These are phyloP conservation scores for Semnopithecus entellus DNA, from an alignment of 2,113 vertebrate species.

Conservation along the genomic window DNA sequence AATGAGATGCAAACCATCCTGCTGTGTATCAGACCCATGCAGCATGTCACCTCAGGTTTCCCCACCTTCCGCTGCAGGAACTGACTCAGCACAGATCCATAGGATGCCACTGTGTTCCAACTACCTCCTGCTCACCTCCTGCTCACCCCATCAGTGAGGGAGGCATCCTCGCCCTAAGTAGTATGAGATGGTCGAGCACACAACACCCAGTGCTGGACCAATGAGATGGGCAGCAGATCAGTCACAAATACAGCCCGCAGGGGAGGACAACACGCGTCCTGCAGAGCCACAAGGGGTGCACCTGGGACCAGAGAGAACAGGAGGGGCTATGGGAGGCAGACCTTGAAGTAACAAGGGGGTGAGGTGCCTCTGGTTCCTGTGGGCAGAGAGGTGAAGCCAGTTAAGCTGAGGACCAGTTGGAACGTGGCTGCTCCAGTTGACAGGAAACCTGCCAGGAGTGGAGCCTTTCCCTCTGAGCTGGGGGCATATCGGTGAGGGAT, in stretches of 20 bases:
- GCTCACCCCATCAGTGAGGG: background rate
- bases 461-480: too few relatives aligned
- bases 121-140: background rate
- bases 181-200: background rate
- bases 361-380: background rate
- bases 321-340: background rate
- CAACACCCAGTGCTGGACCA: rapidly evolving
- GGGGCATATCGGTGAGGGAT: too few relatives aligned
- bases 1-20: too few relatives aligned
- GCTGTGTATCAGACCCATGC: background rate
- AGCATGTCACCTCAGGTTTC: rapidly evolving
- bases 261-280: rapidly evolving
- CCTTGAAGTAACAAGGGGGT: background rate
- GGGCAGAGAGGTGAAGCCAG: background rate
- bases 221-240: background rate
- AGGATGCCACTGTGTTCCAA: background rate
- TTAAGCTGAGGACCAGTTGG: background rate
- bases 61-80: background rate
- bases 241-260: background rate
- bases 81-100: background rate
- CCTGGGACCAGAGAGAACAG: background rate
- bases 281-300: background rate
- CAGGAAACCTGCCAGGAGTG: too few relatives aligned
- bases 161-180: background rate
- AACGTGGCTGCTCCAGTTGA: too few relatives aligned